Percentiles rank a stretch among this genome's conserved stretches.
These are phyloP conservation scores for Xerus rutilus DNA, from an alignment of 2,797 vertebrate species.

Conservation along the genomic window DNA sequence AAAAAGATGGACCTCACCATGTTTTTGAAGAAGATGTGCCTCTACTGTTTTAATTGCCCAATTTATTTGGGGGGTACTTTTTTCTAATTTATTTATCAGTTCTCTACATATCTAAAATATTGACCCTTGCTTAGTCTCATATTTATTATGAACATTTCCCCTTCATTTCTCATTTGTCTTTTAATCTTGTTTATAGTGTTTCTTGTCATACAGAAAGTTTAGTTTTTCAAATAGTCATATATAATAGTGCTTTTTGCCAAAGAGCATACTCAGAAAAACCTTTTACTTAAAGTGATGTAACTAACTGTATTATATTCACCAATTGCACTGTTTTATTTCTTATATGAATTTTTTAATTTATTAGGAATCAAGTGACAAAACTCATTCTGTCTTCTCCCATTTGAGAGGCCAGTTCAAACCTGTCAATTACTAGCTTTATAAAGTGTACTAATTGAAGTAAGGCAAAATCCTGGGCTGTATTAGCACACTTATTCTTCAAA, in stretches of 20 bases:
- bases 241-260: not conserved
- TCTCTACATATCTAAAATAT: not conserved
- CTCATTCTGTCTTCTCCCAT: not conserved
- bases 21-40: not conserved
- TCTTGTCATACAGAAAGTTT: not conserved
- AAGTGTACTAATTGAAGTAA: slow-evolving; percentile 11
- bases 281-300: slow-evolving; percentile 9
- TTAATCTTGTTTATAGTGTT: not conserved
- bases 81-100: not conserved
- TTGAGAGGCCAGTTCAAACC: slow-evolving; percentile 45
- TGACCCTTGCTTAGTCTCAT: not conserved
- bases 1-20: not conserved
- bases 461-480: not conserved
- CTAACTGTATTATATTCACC: not conserved
- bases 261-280: not conserved
- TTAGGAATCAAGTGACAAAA: slow-evolving; percentile 17
- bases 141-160: not conserved
- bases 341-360: not conserved
- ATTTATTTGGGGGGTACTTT: not conserved
- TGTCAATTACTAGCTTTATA: not conserved
- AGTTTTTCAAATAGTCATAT: not conserved
- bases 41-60: not conserved
- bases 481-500: slow-evolving; percentile 21
- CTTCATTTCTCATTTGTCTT: not conserved
- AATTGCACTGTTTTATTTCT: slow-evolving; percentile 30